phyloP scores from a whole-genome alignment of 2,797 vertebrate genomes.

The Thaleichthys pacificus region DNA sequence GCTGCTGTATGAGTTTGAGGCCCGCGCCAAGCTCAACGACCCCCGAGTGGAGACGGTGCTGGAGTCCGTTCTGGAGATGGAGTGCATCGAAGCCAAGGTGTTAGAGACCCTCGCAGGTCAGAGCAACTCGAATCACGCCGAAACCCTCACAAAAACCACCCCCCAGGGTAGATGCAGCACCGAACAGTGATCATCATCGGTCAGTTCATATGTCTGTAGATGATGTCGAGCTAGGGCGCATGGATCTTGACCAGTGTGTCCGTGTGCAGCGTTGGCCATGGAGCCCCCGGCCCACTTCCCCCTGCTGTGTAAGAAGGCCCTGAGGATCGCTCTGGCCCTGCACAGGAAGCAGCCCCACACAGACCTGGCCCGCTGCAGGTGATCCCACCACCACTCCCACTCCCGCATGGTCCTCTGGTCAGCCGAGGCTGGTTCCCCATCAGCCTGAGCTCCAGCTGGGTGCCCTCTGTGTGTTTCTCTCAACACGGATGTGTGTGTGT shows the following conservation, averaged over 20 bases:
- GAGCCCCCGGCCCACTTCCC: conserved; percentile 87
- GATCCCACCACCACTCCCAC: conserved; percentile 26
- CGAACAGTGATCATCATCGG: no score
- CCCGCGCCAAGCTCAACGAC: conserved; percentile 86
- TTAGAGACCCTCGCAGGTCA: conserved; percentile 89
- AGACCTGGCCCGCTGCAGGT: conserved; percentile 83
- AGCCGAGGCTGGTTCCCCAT: conserved; percentile 12
- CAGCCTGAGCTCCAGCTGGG: conserved; percentile 63
- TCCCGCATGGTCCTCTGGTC: background rate
- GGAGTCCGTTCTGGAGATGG: conserved; percentile 82
- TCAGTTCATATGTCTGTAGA: no score
- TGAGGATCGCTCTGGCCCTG: conserved; percentile 81
- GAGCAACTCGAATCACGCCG: conserved; percentile 7
- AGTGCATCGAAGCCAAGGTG: conserved; percentile 79
- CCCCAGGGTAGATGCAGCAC: background rate
- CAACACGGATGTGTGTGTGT: background rate
- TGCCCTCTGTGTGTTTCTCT: conserved; percentile 7
- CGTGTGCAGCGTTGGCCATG: conserved; percentile 82
- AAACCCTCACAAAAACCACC: background rate
- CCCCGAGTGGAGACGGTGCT: conserved; percentile 77
- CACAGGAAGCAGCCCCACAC: conserved; percentile 74
- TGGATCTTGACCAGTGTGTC: background rate
- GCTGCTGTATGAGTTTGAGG: conserved; percentile 92
- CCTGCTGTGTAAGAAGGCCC: conserved; percentile 82
- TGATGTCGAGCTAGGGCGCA: no score